Conservation (phyloP, 2,888 invertebrate genomes). For the Tyria jacobaeae region DNA sequence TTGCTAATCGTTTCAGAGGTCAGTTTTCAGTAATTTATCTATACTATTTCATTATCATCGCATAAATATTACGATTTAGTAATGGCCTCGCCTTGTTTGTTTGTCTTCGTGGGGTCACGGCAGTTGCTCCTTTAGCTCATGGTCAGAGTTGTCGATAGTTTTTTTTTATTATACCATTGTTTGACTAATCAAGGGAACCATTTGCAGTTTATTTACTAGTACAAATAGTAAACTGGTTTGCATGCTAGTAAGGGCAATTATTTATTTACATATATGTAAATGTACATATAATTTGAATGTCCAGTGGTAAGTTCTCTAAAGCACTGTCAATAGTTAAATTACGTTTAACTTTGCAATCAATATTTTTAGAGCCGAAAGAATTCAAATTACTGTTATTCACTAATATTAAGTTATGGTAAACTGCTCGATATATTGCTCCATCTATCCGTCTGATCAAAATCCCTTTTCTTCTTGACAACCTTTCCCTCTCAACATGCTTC, state of each 20-base stretch:
- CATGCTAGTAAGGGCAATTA: neutral
- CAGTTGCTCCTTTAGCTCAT: constrained; percentile 28
- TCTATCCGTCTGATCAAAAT: too few species aligned
- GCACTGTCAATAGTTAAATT: too few species aligned
- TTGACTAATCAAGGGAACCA: constrained; percentile 8
- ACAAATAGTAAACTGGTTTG: neutral
- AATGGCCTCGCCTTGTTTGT: constrained; percentile 27
- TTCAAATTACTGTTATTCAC: too few species aligned
- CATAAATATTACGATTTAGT: constrained; percentile 15
- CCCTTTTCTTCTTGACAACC: too few species aligned
- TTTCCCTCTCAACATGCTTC: too few species aligned
- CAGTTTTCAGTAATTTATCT: neutral
- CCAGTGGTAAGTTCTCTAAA: too few species aligned
- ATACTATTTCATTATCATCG: constrained; percentile 3
- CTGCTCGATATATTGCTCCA: too few species aligned
- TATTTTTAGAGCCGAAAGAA: too few species aligned
- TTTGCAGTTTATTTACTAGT: neutral
- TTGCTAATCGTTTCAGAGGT: neutral
- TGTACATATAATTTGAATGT: neutral
- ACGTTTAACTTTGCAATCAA: too few species aligned
- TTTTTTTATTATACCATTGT: constrained; percentile 34
- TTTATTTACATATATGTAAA: neutral
- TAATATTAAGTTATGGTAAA: too few species aligned
- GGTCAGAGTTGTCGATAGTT: constrained; percentile 23
- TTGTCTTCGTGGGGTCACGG: constrained; percentile 43